Evolutionary conservation across 2,113 vertebrate genomes (phyloP).

Genomic region (Tylochromis polylepis): DNA sequence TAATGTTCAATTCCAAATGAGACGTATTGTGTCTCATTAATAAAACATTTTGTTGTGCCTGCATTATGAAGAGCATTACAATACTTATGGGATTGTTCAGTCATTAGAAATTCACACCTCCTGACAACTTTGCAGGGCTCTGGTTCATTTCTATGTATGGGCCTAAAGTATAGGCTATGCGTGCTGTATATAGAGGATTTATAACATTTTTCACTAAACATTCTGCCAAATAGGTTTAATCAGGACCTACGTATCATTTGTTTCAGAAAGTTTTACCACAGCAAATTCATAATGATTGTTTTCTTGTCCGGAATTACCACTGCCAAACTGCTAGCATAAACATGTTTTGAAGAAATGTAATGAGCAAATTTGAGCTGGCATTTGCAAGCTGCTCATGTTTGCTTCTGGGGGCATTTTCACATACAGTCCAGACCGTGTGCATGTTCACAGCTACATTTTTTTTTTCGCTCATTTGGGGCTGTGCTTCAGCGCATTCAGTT

Average conservation of each 20-base stretch:
- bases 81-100: slow-evolving; percentile 7
- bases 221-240: slow-evolving; percentile 5
- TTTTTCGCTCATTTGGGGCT: not conserved
- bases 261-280: not conserved
- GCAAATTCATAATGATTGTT: slow-evolving; percentile 13
- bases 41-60: slow-evolving; percentile 35
- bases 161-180: not conserved
- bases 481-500: not conserved
- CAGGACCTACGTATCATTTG: slow-evolving; percentile 1
- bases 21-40: slow-evolving; percentile 35
- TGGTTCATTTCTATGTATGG: not conserved
- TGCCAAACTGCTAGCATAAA: not conserved
- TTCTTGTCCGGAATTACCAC: not conserved
- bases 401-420: not conserved
- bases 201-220: not conserved
- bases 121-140: not conserved
- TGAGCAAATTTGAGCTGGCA: slow-evolving; percentile 10
- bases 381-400: slow-evolving; percentile 22
- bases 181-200: not conserved
- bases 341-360: slow-evolving; percentile 11
- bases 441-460: not conserved
- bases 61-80: slow-evolving; percentile 15
- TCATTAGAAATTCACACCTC: slow-evolving; percentile 38
- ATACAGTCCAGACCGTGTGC: not conserved
- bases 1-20: slow-evolving; percentile 27